Evolutionary conservation across 1,140 invertebrate species (phyloP).

Genomic region (Teleopsis dalmanni): DNA sequence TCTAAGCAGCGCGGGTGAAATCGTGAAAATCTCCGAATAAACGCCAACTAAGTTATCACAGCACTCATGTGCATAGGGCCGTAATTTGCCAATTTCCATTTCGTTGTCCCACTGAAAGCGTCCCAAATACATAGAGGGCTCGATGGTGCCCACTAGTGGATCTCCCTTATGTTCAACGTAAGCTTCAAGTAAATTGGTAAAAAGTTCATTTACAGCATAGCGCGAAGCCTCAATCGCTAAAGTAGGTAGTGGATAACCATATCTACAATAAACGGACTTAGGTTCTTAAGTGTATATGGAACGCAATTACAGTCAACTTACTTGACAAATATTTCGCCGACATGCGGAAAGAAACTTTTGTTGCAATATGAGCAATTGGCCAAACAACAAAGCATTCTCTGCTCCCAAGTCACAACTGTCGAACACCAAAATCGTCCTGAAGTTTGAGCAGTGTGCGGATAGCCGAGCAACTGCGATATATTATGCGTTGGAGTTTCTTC

Average conservation of each 20-base stretch:
- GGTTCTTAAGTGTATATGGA: background rate
- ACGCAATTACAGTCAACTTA: slow-evolving; percentile 12
- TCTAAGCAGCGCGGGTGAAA: slow-evolving; percentile 68
- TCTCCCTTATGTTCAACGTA: slow-evolving; percentile 89
- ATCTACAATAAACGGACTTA: slow-evolving; percentile 28
- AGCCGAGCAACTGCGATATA: slow-evolving; percentile 58
- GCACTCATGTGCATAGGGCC: slow-evolving; percentile 88
- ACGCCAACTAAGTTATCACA: slow-evolving; percentile 86
- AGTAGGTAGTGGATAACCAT: slow-evolving; percentile 65
- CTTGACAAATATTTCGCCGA: slow-evolving; percentile 56
- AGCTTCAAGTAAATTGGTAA: slow-evolving; percentile 64
- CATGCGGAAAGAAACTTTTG: slow-evolving; percentile 61
- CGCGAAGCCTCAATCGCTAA: slow-evolving; percentile 52
- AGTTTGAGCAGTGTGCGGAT: slow-evolving; percentile 49
- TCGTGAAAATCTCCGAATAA: slow-evolving; percentile 74
- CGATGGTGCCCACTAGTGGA: slow-evolving; percentile 86
- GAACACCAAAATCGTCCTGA: slow-evolving; percentile 18
- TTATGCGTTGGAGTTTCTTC: slow-evolving; percentile 53
- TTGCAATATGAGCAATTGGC: slow-evolving; percentile 84
- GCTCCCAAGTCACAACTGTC: slow-evolving; percentile 60
- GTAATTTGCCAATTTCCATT: slow-evolving; percentile 63
- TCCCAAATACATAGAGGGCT: slow-evolving; percentile 90
- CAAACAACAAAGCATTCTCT: slow-evolving; percentile 73
- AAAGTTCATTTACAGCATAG: slow-evolving; percentile 55
- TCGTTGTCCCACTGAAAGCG: slow-evolving; percentile 78